phyloP scores from a whole-genome alignment of 2,797 vertebrate genomes.

The Myripristis jacobus region DNA sequence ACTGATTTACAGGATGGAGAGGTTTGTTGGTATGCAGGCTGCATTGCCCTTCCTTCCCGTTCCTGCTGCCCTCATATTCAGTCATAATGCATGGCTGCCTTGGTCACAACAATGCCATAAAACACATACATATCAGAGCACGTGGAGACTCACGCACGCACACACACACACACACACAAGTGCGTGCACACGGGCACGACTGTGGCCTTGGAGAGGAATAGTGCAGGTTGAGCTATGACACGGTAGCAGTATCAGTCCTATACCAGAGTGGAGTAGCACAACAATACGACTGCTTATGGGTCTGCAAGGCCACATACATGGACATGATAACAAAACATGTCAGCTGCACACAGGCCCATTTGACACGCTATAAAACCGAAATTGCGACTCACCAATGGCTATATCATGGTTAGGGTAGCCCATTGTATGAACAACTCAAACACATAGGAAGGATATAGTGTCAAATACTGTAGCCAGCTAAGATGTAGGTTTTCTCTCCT shows the following conservation, averaged over 20 bases:
- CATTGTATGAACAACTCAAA: conserved; percentile 1
- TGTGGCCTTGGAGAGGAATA: conserved; percentile 53
- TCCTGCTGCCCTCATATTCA: conserved; percentile 28
- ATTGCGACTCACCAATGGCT: conserved; percentile 20
- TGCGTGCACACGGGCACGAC: background rate
- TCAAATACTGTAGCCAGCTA: background rate
- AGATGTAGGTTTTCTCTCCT: background rate
- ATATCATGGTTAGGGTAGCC: conserved; percentile 30
- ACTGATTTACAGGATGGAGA: conserved; percentile 51
- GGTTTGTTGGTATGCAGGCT: conserved; percentile 1
- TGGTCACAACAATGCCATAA: conserved; percentile 33
- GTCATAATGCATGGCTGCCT: conserved; percentile 44
- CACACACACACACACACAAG: no score
- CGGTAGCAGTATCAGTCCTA: conserved; percentile 11
- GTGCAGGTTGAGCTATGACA: conserved; percentile 47
- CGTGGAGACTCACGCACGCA: conserved; percentile 5
- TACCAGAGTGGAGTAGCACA: conserved; percentile 15
- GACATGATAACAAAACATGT: conserved; percentile 60
- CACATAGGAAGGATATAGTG: background rate
- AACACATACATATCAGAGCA: conserved; percentile 14
- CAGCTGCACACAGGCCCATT: conserved; percentile 33
- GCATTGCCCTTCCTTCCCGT: conserved; percentile 9
- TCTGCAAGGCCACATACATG: conserved; percentile 57
- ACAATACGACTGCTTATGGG: conserved; percentile 36
- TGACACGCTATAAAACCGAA: conserved; percentile 60